Percentiles rank a stretch among this genome's conserved stretches.
These are phyloP conservation scores for Lycocorax pyrrhopterus DNA, from an alignment of 2,113 vertebrate species.

Conservation along the genomic window DNA sequence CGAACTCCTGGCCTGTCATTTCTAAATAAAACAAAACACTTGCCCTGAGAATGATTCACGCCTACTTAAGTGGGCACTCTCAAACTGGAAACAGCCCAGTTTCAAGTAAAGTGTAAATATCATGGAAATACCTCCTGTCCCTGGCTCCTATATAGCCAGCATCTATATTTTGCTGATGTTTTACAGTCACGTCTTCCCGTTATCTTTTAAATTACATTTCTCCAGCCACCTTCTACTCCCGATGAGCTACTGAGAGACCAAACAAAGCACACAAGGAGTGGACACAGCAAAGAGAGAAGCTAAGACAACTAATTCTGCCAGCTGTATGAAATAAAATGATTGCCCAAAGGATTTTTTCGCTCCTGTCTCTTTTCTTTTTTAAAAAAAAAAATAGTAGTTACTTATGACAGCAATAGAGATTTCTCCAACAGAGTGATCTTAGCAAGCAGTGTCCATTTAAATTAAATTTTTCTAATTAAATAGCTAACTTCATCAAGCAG, in stretches of 20 bases:
- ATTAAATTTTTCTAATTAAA: neutral
- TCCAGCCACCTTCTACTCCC: neutral
- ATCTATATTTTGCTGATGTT: neutral
- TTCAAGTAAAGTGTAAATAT: neutral
- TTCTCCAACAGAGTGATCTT: neutral
- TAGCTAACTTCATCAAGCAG: slow-evolving; percentile 39
- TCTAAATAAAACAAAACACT: neutral
- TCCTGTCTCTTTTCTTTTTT: neutral
- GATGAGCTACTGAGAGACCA: neutral
- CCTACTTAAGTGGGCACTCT: neutral
- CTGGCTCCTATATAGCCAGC: neutral
- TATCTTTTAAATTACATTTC: neutral
- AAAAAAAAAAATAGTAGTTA: neutral
- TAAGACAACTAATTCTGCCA: neutral
- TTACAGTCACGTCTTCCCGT: neutral
- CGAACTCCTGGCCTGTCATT: neutral
- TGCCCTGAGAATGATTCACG: neutral
- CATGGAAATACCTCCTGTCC: neutral
- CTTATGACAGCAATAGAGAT: neutral
- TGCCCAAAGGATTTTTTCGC: neutral
- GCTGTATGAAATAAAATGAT: neutral
- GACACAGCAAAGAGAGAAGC: neutral
- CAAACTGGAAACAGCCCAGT: neutral
- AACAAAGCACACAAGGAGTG: neutral
- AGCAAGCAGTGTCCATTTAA: neutral